Conservation (phyloP, 2,888 invertebrate species). For the Furcula furcula region DNA sequence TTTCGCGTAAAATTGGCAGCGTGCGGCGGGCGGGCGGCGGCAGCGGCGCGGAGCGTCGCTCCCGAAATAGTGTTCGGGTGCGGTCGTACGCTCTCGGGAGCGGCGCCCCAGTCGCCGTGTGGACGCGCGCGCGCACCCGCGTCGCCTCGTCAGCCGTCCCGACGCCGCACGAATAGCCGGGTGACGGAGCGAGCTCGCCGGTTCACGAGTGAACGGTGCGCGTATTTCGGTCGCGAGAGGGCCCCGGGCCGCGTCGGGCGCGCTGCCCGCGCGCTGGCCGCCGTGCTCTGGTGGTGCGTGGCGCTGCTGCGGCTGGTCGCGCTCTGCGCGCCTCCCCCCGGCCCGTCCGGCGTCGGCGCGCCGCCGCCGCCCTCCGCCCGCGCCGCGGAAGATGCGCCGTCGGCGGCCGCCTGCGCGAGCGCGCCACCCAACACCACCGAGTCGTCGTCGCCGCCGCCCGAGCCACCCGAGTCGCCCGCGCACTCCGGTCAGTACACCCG, state of each 20-base stretch:
- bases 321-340: slow-evolving; percentile 76
- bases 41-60: slow-evolving; percentile 75
- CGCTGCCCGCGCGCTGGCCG: slow-evolving; percentile 79
- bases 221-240: slow-evolving; percentile 76
- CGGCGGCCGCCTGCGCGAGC: slow-evolving; percentile 70
- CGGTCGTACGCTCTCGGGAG: slow-evolving; percentile 74
- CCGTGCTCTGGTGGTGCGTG: slow-evolving; percentile 80
- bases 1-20: slow-evolving; percentile 82
- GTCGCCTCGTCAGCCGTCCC: slow-evolving; percentile 65
- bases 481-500: slow-evolving; percentile 65
- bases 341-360: slow-evolving; percentile 61
- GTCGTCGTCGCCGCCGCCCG: slow-evolving; percentile 48
- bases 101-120: slow-evolving; percentile 78
- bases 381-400: slow-evolving; percentile 71
- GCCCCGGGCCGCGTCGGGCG: slow-evolving; percentile 75
- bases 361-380: slow-evolving; percentile 67
- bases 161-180: slow-evolving; percentile 62
- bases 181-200: slow-evolving; percentile 56
- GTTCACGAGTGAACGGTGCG: slow-evolving; percentile 67
- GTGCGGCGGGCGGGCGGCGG: slow-evolving; percentile 74
- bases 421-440: slow-evolving; percentile 68
- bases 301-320: slow-evolving; percentile 80
- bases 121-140: slow-evolving; percentile 80
- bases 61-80: slow-evolving; percentile 81
- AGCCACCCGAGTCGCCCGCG: slow-evolving; percentile 53